These are phyloP conservation scores for Phortica magna DNA, from an alignment of 2,888 invertebrate species.

Conservation along the genomic window DNA sequence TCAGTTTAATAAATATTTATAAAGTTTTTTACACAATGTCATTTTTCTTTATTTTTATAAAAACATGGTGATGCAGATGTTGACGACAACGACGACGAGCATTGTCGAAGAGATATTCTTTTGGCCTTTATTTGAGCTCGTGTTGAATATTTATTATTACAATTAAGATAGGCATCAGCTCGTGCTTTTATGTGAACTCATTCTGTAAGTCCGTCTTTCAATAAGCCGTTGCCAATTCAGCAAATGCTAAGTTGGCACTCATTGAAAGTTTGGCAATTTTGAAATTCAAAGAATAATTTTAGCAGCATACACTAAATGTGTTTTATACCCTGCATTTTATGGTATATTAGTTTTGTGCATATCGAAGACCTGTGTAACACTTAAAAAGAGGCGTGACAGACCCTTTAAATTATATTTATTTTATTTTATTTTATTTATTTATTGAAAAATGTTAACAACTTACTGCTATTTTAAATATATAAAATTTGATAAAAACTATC, in stretches of 20 bases:
- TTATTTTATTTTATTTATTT: too few relatives aligned
- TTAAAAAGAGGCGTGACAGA: too few relatives aligned
- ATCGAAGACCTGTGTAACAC: too few relatives aligned
- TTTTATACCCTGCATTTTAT: too few relatives aligned
- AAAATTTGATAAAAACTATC: too few relatives aligned
- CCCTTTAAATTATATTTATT: too few relatives aligned
- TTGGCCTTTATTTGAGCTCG: neutral
- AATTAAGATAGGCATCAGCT: slow-evolving; percentile 12
- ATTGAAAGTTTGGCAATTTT: neutral
- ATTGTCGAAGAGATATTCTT: neutral
- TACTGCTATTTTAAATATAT: too few relatives aligned
- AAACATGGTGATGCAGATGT: neutral
- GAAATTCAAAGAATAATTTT: neutral
- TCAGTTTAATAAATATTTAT: slow-evolving; percentile 18
- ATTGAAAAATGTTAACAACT: too few relatives aligned
- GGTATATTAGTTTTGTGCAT: too few relatives aligned
- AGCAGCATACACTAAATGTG: neutral
- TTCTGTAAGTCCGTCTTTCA: neutral
- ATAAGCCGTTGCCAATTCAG: neutral
- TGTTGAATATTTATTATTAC: slow-evolving; percentile 17
- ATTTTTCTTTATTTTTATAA: neutral
- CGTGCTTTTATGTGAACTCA: neutral
- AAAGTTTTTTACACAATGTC: neutral
- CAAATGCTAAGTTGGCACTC: neutral
- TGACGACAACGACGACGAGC: neutral